Conservation (phyloP, 1,140 invertebrate genomes). For the Bombus vancouverensis region DNA sequence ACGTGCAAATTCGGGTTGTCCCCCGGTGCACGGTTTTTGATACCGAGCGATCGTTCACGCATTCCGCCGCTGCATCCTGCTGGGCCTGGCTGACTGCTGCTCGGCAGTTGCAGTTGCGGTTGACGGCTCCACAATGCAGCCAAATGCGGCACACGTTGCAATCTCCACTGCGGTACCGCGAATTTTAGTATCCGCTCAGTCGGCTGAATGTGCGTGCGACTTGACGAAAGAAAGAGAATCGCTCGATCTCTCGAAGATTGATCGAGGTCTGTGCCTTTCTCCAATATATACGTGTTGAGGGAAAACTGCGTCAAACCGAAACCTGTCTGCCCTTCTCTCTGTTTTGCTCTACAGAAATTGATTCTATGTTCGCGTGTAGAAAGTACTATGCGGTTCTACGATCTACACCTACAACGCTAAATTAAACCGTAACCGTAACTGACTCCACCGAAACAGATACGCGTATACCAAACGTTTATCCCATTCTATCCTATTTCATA, state of each 20-base stretch:
- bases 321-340: not conserved
- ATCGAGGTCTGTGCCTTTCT: not conserved
- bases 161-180: constrained; percentile 18
- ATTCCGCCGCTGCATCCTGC: constrained; percentile 41
- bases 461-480: not conserved
- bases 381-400: not conserved
- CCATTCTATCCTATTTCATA: not conserved
- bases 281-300: not conserved
- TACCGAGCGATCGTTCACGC: constrained; percentile 47
- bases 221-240: constrained; percentile 18
- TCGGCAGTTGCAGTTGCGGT: constrained; percentile 66
- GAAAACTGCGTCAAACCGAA: not conserved
- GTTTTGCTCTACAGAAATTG: not conserved
- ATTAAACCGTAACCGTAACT: not conserved
- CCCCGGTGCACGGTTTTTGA: constrained; percentile 55
- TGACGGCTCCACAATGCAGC: constrained; percentile 64
- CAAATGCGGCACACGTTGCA: constrained; percentile 56
- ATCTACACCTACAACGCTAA: not conserved
- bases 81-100: constrained; percentile 1
- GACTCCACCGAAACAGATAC: not conserved
- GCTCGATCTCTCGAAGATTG: constrained; percentile 19
- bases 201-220: constrained; percentile 22
- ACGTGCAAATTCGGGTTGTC: constrained; percentile 58
- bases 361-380: not conserved
- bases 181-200: constrained; percentile 44